A percentile compares a stretch with the other conserved stretches of the same genome.
Conservation (phyloP, 2,113 vertebrate genomes). For the Spheniscus mendiculus region DNA sequence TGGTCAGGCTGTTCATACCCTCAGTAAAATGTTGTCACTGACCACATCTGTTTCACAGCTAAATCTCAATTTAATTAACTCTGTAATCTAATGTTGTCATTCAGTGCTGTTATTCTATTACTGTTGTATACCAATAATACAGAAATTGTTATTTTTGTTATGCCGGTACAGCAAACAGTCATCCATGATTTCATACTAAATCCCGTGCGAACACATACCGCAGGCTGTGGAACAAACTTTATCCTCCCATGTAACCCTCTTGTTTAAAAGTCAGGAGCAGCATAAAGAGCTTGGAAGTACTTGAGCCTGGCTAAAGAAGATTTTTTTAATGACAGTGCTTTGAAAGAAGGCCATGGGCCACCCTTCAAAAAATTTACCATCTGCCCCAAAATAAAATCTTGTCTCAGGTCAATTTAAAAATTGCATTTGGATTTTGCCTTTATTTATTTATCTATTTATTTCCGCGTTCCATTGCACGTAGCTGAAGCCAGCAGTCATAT, state of each 20-base stretch:
- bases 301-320: neutral
- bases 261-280: neutral
- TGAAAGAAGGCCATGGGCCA: neutral
- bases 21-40: neutral
- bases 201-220: neutral
- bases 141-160: neutral
- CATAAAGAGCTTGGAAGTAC: neutral
- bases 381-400: neutral
- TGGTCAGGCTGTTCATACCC: neutral
- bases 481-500: neutral
- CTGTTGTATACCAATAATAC: neutral
- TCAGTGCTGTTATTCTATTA: neutral
- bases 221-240: neutral
- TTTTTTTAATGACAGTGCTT: neutral
- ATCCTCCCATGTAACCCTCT: neutral
- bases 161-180: neutral
- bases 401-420: neutral
- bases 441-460: neutral
- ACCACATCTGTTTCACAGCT: neutral
- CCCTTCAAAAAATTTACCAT: neutral
- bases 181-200: neutral
- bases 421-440: neutral
- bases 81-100: neutral
- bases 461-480: fast-evolving
- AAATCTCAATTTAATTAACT: neutral